Evolutionary conservation across 2,888 invertebrate genomes (phyloP).

Genomic region (Oligia strigilis): DNA sequence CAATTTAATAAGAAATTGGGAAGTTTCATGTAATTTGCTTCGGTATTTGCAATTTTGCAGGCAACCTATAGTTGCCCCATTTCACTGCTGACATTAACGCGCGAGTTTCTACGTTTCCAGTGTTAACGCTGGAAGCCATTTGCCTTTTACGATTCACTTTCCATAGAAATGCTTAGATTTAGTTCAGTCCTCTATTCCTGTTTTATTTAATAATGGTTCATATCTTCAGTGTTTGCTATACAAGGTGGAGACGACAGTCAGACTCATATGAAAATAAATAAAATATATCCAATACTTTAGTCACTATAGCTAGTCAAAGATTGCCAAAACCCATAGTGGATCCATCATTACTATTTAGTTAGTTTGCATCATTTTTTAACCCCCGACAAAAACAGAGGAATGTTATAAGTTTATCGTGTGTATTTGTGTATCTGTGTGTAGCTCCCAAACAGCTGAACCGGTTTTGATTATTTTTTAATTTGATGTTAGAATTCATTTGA

Average conservation of each 20-base stretch:
- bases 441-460: too few relatives aligned
- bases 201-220: slow-evolving; percentile 13
- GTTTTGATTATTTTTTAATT: not conserved
- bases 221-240: slow-evolving; percentile 1
- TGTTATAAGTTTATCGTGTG: too few relatives aligned
- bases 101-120: slow-evolving; percentile 41
- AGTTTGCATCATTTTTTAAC: not conserved
- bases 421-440: too few relatives aligned
- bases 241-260: not conserved
- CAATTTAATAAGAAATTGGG: slow-evolving; percentile 48
- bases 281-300: not conserved
- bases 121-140: slow-evolving; percentile 33
- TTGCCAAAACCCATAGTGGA: not conserved
- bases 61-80: slow-evolving; percentile 35
- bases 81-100: slow-evolving; percentile 33
- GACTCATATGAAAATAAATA: not conserved
- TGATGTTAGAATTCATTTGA: not conserved
- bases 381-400: too few relatives aligned
- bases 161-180: slow-evolving; percentile 31
- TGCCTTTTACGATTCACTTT: slow-evolving; percentile 30
- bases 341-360: not conserved
- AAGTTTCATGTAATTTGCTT: slow-evolving; percentile 39
- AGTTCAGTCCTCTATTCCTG: slow-evolving; percentile 7
- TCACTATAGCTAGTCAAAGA: not conserved
- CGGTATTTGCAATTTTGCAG: slow-evolving; percentile 43